Percentiles rank a stretch among this genome's conserved stretches.
phyloP scores from a whole-genome alignment of 1,140 invertebrate genomes.

The Nymphalis io region DNA sequence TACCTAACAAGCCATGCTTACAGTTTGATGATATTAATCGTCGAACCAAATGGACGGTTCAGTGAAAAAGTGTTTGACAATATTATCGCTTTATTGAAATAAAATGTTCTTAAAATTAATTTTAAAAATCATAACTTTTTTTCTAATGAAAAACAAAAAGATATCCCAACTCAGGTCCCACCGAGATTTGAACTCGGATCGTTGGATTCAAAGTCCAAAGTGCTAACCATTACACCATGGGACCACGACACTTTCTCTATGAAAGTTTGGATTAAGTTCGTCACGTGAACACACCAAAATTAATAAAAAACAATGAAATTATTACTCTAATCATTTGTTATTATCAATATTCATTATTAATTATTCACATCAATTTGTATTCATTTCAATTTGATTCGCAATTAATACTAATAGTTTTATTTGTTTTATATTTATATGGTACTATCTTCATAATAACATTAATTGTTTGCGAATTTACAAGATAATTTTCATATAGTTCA shows the following conservation, averaged over 20 bases:
- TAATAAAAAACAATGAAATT: background rate
- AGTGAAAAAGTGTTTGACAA: background rate
- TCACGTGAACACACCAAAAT: background rate
- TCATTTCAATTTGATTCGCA: too few species aligned
- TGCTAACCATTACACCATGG: slow-evolving; percentile 87
- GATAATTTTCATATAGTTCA: slow-evolving; percentile 11
- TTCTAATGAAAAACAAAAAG: slow-evolving; percentile 1
- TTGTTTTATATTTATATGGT: too few species aligned
- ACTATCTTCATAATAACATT: background rate
- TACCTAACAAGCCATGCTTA: slow-evolving; percentile 17
- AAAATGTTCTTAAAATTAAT: background rate
- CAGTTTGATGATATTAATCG: slow-evolving; percentile 41
- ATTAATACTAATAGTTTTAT: too few species aligned
- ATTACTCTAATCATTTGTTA: background rate
- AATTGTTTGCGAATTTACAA: background rate
- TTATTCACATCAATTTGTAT: too few species aligned
- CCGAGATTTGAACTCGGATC: slow-evolving; percentile 91
- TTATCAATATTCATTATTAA: background rate
- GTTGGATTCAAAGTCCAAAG: slow-evolving; percentile 84
- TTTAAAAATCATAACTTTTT: background rate
- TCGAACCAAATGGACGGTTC: background rate
- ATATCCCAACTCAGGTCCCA: slow-evolving; percentile 55
- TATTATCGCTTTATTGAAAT: background rate
- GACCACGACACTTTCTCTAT: slow-evolving; percentile 70
- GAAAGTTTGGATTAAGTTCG: slow-evolving; percentile 1